A percentile compares a stretch with the other conserved stretches of the same genome.
Conservation (phyloP, 2,888 invertebrate genomes). For the Xylota sylvarum region DNA sequence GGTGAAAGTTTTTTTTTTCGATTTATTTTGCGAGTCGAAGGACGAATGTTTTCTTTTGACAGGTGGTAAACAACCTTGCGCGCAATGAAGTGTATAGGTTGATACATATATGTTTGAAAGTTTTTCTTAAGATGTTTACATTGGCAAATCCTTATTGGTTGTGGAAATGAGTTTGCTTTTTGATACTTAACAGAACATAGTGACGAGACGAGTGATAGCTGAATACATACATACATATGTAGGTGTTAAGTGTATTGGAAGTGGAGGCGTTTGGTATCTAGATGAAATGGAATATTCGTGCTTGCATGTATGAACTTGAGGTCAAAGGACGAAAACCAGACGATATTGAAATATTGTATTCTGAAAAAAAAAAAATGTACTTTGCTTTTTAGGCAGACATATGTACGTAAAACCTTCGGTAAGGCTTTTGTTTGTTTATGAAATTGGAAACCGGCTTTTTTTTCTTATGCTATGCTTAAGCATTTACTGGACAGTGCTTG, state of each 20-base stretch:
- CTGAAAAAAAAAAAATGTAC: no score
- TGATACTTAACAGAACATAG: constrained; percentile 1
- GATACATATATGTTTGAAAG: neutral
- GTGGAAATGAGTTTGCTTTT: neutral
- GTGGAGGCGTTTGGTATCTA: neutral
- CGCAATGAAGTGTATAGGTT: neutral
- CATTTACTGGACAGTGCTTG: no score
- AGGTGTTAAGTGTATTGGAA: constrained; percentile 14
- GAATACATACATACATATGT: no score
- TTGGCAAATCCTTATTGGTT: constrained; percentile 15
- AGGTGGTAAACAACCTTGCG: no score
- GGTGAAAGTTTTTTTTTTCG: neutral
- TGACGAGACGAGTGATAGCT: constrained; percentile 7
- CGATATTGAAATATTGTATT: neutral
- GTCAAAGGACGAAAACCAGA: constrained; percentile 1
- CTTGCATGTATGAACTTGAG: neutral
- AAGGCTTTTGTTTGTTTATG: no score
- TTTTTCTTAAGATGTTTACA: constrained; percentile 18
- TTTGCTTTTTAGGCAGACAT: no score
- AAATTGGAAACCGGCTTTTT: no score
- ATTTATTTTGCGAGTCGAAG: neutral
- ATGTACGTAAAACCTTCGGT: no score
- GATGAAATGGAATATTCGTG: neutral
- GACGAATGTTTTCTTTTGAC: neutral
- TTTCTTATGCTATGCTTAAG: no score